Evolutionary conservation across 2,888 invertebrate genomes (phyloP).

Genomic region (Scaptomyza flava): DNA sequence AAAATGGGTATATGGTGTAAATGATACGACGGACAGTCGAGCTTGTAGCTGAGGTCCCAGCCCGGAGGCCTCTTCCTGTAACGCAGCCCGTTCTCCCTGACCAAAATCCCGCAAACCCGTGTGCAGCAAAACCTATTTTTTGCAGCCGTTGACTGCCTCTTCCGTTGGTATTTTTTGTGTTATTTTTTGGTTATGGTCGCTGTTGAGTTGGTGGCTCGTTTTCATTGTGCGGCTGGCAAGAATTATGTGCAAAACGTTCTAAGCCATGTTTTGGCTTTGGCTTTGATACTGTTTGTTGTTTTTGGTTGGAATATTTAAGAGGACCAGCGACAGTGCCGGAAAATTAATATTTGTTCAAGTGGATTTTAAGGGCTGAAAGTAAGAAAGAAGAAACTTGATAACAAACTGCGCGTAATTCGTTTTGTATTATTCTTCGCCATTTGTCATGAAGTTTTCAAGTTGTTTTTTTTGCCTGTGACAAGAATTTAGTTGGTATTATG

Average conservation of each 20-base stretch:
- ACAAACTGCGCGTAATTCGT: constrained; percentile 38
- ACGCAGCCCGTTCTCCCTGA: background rate
- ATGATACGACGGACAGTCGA: constrained; percentile 50
- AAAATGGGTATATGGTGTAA: constrained; percentile 52
- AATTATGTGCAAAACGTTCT: constrained; percentile 74
- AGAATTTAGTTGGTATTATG: constrained; percentile 33
- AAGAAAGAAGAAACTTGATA: constrained; percentile 10
- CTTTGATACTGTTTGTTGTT: constrained; percentile 6
- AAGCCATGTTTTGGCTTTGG: constrained; percentile 59
- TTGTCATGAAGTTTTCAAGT: constrained; percentile 31
- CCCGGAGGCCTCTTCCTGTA: constrained; percentile 18
- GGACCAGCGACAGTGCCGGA: constrained; percentile 61
- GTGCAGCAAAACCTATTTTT: constrained; percentile 46
- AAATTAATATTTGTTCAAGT: constrained; percentile 76
- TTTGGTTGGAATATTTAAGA: constrained; percentile 36
- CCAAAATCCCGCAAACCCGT: constrained; percentile 16
- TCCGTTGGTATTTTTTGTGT: background rate
- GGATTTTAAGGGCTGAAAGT: constrained; percentile 47
- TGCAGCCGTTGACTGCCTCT: constrained; percentile 10
- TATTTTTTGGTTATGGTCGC: constrained; percentile 3
- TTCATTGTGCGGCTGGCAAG: constrained; percentile 69
- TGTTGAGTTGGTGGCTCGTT: constrained; percentile 36
- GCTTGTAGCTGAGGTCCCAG: constrained; percentile 31
- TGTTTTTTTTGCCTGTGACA: constrained; percentile 43
- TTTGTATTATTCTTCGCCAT: constrained; percentile 22